phyloP scores from a whole-genome alignment of 2,113 vertebrate genomes.

The Nansenia antarctica region DNA sequence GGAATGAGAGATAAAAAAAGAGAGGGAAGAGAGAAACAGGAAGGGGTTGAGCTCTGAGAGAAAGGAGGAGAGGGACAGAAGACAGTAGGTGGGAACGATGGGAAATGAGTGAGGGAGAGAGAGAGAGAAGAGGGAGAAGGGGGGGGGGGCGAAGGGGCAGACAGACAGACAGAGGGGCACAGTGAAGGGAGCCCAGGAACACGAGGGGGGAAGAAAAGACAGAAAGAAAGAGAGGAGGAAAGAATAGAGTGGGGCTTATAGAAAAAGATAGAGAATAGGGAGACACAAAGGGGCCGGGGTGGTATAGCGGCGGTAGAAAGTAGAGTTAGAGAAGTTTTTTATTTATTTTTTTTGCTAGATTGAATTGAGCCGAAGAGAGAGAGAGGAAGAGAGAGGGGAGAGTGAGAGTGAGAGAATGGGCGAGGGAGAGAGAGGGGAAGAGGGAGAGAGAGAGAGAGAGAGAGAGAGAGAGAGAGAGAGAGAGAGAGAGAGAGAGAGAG shows the following conservation, averaged over 20 bases:
- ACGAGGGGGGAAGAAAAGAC: constrained; percentile 44
- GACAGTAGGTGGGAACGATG: constrained; percentile 74
- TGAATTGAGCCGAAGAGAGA: constrained; percentile 47
- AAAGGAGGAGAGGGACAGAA: constrained; percentile 62
- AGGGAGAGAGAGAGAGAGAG: constrained; percentile 37
- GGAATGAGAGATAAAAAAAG: constrained; percentile 62
- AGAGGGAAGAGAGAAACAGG: constrained; percentile 37
- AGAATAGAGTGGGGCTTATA: constrained; percentile 64
- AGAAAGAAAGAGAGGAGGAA: constrained; percentile 40
- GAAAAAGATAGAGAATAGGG: constrained; percentile 62
- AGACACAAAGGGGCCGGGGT: constrained; percentile 14
- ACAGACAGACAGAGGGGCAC: constrained; percentile 73
- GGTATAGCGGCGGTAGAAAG: constrained; percentile 41
- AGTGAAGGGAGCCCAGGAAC: constrained; percentile 62
- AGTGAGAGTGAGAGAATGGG: not conserved
- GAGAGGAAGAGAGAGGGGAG: constrained; percentile 7
- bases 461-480: constrained; percentile 32
- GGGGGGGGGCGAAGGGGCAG: constrained; percentile 56
- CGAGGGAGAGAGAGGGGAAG: constrained; percentile 32
- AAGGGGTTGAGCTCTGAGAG: constrained; percentile 57
- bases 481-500: constrained; percentile 26
- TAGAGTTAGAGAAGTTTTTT: constrained; percentile 64
- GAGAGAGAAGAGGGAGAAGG: not conserved
- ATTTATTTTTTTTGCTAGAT: constrained; percentile 32
- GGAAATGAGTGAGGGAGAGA: constrained; percentile 63